Evolutionary conservation across 1,140 invertebrate genomes (phyloP), one percentile per base, ranked within the genome.

Genomic region (Gonioctena quinquepunctata): DNA sequence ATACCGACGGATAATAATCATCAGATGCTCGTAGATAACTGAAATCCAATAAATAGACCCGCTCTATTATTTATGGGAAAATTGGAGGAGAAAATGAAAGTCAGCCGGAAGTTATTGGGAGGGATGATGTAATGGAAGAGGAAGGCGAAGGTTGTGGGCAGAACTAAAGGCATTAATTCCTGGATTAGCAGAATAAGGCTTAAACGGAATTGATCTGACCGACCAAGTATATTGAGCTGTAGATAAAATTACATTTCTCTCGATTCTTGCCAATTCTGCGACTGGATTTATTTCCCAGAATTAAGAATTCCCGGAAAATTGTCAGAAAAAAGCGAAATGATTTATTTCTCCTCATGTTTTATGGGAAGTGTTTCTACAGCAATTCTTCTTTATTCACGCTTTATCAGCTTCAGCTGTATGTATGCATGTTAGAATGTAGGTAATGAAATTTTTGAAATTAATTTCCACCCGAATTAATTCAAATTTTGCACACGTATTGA

Each of bases 121-220:
- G 59, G 21, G 59, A 61, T 61, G 27, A 28, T 28, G 59, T 61
- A 61, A 61, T 19, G 26, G 59, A 28, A 26, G 18, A 56, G 52
- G 19, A 56, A 61, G 59, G 52, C 52, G 21, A 56, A 61, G 61
- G 61, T 63, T 63, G 33, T 23, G 25, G 42, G 21, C 21, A 0
- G 42, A n/a, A 27, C 11, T 22, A 23, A 48, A 49, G 13, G 33
- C 61, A 63, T 63, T 63, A 63, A 63, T 63, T 63, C 61, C 61
- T 48, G 61, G 61, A 63, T 63, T 63, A 63, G 33, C 61, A 21
- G 28, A 49, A 49, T 48, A 63, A n/a, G 61, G 61, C 42, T 49
- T 49, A 49, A 42, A 50, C 23, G 21, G 27, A 57, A 56, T 56
- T 57, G 56, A 59, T 25, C 23, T 16, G 56, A 59, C 21, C 56